Evolutionary conservation across 2,797 vertebrate species (phyloP), one percentile per base, ranked within the genome.

Genomic region (Myoxocephalus aenaeus): DNA sequence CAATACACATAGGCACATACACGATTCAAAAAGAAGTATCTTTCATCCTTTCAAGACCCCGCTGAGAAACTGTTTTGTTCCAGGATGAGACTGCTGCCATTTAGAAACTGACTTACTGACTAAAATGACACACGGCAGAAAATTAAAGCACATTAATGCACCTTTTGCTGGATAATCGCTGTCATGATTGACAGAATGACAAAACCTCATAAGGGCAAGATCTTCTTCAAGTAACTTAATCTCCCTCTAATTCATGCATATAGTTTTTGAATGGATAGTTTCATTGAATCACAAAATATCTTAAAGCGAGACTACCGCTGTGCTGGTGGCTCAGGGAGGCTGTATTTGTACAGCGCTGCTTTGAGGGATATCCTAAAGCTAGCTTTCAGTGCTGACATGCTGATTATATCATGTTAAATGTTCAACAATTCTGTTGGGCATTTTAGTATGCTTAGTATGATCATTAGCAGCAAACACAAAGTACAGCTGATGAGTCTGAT

Each of bases 31-130:
- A 65, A 62, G 22, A n/a, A 48, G 14, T 20, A 15, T 71, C 25
- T 71, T 81, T 86, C 51, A 71, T 68, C 54, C 18, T 13, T n/a
- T 6, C 38, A 62, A 18, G 51, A 50, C 4, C 38, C 44, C 5
- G 51, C 69, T 22, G 73, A 75, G 59, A 65, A 29, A 42, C 1
- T 7, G 10, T 27, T 73, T 51, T 44, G 51, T 50, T 65, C 70
- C 63, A 20, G 29, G 71, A 70, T 2, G 59, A 75, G 18, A 65
- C 65, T 65, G 46, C 7, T 8, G 13, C 17, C 18, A 18, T 71
- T 73, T 68, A 67, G 50, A 63, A 32, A 53, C 14, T 4, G 5
- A 25, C 20, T 56, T 17, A n/a, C 18, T 29, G 32, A 53, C 36
- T 65, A 9, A 20, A 27, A 29, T 20, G 44, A 50, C 20, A 2